Conservation (phyloP, 2,888 invertebrate species). For the Tanypteryx hageni region DNA sequence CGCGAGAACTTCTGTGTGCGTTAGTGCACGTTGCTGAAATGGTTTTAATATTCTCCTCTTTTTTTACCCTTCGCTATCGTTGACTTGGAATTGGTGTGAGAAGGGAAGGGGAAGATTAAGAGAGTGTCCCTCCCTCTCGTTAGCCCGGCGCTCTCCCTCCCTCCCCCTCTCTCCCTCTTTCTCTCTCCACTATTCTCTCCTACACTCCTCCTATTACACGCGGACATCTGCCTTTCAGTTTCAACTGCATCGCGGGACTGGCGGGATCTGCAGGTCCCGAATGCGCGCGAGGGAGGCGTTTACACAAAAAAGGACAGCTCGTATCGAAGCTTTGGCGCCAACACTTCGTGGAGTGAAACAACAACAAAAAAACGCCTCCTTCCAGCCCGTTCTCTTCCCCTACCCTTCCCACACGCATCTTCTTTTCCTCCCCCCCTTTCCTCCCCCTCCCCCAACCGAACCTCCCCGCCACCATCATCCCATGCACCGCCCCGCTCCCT, state of each 20-base stretch:
- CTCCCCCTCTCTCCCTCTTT: too few species aligned
- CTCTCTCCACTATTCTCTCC: too few species aligned
- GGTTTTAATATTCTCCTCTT: background rate
- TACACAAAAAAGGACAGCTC: background rate
- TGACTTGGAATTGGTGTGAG: background rate
- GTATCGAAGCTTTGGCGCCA: slow-evolving; percentile 12
- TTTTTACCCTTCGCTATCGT: background rate
- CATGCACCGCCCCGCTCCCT: background rate
- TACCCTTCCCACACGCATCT: background rate
- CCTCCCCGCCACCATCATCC: background rate
- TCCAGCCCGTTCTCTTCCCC: background rate
- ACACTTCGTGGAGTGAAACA: background rate
- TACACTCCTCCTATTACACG: too few species aligned
- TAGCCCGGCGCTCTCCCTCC: too few species aligned
- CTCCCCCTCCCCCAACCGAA: background rate
- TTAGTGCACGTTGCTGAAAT: too few species aligned
- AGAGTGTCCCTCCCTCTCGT: too few species aligned
- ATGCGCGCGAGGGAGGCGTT: background rate
- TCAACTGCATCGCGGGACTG: background rate
- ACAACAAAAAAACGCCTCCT: background rate
- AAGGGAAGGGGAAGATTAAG: too few species aligned
- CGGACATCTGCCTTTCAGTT: background rate
- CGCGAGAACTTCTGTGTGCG: too few species aligned
- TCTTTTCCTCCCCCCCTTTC: background rate
- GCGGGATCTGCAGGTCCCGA: too few species aligned